These are phyloP conservation scores for Tamandua tetradactyla DNA, from an alignment of 2,797 vertebrate genomes.

Conservation along the genomic window DNA sequence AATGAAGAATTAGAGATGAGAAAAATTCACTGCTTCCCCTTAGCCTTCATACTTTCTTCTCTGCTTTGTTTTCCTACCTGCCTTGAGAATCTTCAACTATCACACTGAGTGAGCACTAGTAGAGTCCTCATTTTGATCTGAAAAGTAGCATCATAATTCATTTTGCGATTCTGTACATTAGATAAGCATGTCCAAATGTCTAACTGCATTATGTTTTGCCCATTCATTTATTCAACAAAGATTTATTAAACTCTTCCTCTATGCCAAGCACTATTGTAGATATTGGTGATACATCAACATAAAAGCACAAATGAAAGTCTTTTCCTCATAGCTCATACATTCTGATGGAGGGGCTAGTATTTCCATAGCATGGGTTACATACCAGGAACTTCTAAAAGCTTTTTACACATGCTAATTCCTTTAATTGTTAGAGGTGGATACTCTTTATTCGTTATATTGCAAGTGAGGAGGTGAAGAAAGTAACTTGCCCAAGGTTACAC, in stretches of 20 bases:
- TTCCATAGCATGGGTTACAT: background rate
- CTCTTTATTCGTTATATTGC: background rate
- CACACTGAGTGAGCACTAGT: background rate
- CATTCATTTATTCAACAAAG: background rate
- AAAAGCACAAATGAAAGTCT: background rate
- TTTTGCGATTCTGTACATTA: background rate
- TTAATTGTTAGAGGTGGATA: background rate
- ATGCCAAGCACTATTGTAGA: background rate
- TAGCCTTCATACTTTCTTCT: background rate
- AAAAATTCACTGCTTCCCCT: background rate
- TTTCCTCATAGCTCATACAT: background rate
- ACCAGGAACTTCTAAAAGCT: background rate
- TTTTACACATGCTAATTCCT: background rate
- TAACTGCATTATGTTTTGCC: background rate
- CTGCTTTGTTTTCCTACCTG: background rate
- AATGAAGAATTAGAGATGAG: background rate
- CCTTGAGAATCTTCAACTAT: background rate
- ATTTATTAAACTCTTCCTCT: background rate
- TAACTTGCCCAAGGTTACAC: background rate
- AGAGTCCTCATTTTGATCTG: background rate
- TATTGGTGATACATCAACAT: background rate
- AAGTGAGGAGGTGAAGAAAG: background rate
- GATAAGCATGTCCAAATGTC: background rate
- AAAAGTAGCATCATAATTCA: background rate
- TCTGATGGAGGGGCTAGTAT: background rate